Base-by-base conservation (phyloP, 2,888 invertebrate species). In the Pachydiplax longipennis region DNA sequence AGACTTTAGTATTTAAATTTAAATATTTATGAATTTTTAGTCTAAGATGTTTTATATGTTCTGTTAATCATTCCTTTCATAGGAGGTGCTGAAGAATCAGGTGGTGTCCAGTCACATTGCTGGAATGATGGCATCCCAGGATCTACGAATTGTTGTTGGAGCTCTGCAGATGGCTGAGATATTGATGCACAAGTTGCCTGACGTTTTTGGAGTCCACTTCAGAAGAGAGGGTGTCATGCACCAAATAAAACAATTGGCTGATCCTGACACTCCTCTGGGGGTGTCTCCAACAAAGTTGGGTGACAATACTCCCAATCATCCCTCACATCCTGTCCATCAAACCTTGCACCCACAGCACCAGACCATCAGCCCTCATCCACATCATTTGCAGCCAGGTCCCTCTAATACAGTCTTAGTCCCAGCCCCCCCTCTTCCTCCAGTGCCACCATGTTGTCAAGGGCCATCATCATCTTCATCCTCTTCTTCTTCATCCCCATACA, bases 91-190 rank as follows among this genome's bases (percentile, higher is more conserved):
- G 91, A 96, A 96, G 92, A 96, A 96, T 93, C 96, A 96, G 94
- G 96, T 98, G 92, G 98, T 99, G 91, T 98, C 98, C 91, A 99
- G 99, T 92, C 99, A 99, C 94, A 98, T 99, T 93, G 99, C 99
- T 53, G 99, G 99, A 91, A 99, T 99, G 99, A 96, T 99, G 96
- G 99, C 99, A 0, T 99, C 99, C 6, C 98, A 97, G 93, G 99
- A 99, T 95, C 95, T 99, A 92, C 96, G 99, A 93, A 99, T 99
- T 93, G 98, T 99, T 81, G 99, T 99, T 90, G 99, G 99, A 90
- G 99, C 99, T 80, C 95, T 99, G 90, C 99, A 99, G 95, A 97
- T 99, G 96, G 98, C 99, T 8, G 98, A 98, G 94, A 98, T 99
- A 92, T 95, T 99, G 91, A 99, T 99, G 98, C 97, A 98, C 94